Evolutionary conservation across 1,140 invertebrate genomes (phyloP), one percentile per base, ranked within the genome.

Genomic region (Theocolax elegans): DNA sequence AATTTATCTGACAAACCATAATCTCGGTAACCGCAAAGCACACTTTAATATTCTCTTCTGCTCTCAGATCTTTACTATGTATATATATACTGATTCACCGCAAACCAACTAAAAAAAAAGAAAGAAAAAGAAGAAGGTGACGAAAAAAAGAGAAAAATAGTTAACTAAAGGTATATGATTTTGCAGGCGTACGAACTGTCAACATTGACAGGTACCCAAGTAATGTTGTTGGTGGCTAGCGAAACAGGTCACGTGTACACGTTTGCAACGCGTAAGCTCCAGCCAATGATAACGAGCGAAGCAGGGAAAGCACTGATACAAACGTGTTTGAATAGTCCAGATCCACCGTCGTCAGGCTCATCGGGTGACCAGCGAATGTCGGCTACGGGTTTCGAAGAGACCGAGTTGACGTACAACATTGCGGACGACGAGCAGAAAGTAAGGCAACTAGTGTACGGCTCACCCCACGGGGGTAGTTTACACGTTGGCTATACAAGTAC

Each of bases 161-260:
- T n/a, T n/a, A n/a, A n/a, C n/a, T n/a, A n/a, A n/a, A n/a, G n/a
- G n/a, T n/a, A n/a, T n/a, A n/a, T n/a, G n/a, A n/a, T n/a, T n/a
- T 87, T 88, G 8, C 89, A 99, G 97, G 97, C 98, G 19, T 99
- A 99, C 89, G 98, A 99, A 87, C 86, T 99, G 79, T 99, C 98
- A 67, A 99, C 97, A 65, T 83, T 99, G 84, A 99, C 98, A 51
- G 98, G 98, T 15, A 99, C 98, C 13, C 97, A 99, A 88, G 97
- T 99, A 82, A 98, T 97, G 96, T 86, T 98, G 63, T 87, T 98
- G 78, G 96, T 98, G 64, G 96, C 96, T 31, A 96, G 94, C 38
- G 96, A 98, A 85, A 98, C 96, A 13, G 96, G 98, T 4, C 98
- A 99, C 88, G 98, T 99, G 75, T 99, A 99, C 87, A 99, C 98